Evolutionary conservation across 2,888 invertebrate genomes (phyloP).

Genomic region (Drosophila koepferae): DNA sequence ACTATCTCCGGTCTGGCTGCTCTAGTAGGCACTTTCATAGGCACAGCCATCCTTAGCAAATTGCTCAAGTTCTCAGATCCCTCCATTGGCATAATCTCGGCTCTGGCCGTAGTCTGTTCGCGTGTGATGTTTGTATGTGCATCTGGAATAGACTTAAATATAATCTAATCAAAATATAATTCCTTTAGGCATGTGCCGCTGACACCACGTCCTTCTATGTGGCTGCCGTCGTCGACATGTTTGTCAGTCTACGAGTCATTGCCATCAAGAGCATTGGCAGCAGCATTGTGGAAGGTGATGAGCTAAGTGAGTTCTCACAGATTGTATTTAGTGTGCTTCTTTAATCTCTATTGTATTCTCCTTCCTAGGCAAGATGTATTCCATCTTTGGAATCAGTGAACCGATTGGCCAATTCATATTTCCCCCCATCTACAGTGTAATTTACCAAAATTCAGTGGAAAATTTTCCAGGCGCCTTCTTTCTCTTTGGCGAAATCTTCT

Average conservation of each 20-base stretch:
- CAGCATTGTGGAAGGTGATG: conserved; percentile 83
- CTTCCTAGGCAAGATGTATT: conserved; percentile 81
- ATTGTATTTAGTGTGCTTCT: background rate
- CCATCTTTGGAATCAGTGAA: conserved; percentile 84
- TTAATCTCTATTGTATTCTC: background rate
- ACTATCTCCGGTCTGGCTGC: conserved; percentile 82
- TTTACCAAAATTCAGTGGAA: conserved; percentile 82
- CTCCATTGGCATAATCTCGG: conserved; percentile 83
- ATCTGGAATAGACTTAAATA: background rate
- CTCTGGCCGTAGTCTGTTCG: conserved; percentile 80
- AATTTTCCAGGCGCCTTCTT: conserved; percentile 84
- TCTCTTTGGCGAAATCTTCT: conserved; percentile 84
- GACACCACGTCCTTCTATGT: conserved; percentile 80
- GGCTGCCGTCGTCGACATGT: conserved; percentile 83
- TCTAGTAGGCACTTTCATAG: conserved; percentile 83
- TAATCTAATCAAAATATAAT: background rate
- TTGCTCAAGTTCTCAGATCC: conserved; percentile 82
- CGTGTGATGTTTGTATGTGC: conserved; percentile 82
- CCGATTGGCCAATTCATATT: conserved; percentile 84
- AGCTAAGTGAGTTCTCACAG: conserved; percentile 74
- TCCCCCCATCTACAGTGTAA: conserved; percentile 82
- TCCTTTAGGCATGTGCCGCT: conserved; percentile 80
- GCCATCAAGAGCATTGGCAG: conserved; percentile 84
- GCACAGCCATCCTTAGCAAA: conserved; percentile 84
- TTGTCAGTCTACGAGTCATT: conserved; percentile 83